Conservation (phyloP, 2,113 vertebrate genomes). For the Neolamprologus longior region DNA sequence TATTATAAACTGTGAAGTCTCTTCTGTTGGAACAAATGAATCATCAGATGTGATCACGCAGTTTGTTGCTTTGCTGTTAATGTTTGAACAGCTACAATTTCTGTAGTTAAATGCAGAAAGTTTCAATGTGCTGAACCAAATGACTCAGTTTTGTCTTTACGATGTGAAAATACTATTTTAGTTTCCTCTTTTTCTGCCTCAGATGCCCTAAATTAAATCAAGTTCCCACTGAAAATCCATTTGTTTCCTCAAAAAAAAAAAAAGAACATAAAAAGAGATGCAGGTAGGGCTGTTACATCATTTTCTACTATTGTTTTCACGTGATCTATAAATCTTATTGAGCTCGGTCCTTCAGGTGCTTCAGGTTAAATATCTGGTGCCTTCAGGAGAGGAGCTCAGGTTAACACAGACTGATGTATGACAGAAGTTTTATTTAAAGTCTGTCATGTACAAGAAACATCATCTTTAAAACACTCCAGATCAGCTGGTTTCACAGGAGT, state of each 20-base stretch:
- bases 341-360: not conserved
- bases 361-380: not conserved
- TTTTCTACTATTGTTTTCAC: not conserved
- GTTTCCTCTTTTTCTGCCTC: not conserved
- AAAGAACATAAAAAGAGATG: not conserved
- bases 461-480: not conserved
- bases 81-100: not conserved
- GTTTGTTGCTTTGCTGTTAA: not conserved
- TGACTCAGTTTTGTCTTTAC: not conserved
- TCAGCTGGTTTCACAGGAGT: not conserved
- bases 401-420: not conserved
- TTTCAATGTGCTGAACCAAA: not conserved
- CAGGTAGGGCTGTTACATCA: not conserved
- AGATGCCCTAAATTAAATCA: not conserved
- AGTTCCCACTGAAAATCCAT: not conserved
- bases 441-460: not conserved
- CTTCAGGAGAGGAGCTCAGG: not conserved
- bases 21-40: not conserved
- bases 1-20: not conserved
- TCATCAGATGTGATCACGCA: not conserved
- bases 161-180: not conserved
- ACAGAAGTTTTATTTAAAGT: not conserved
- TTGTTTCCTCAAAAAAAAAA: not conserved
- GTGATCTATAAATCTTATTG: not conserved
- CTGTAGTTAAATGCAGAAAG: not conserved